Evolutionary conservation across 2,797 vertebrate species (phyloP).

Genomic region (Lepilemur ruficaudatus): DNA sequence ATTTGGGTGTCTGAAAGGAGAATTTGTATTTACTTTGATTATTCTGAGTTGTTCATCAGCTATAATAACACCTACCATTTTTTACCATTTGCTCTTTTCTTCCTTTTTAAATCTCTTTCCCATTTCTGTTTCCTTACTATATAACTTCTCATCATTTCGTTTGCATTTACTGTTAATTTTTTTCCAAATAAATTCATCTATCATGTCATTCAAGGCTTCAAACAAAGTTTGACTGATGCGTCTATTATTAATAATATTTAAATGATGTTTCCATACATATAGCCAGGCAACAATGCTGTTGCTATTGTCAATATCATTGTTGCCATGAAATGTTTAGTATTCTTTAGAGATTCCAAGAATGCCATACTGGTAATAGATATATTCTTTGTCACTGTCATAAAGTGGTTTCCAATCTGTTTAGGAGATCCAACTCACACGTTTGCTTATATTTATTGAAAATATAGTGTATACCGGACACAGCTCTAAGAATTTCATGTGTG

Average conservation of each 20-base stretch:
- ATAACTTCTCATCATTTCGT: not conserved
- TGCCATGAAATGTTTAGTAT: not conserved
- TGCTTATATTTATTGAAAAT: not conserved
- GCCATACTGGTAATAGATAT: not conserved
- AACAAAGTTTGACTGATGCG: not conserved
- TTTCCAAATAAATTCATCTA: not conserved
- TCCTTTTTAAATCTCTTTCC: not conserved
- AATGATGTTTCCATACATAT: not conserved
- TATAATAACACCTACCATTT: not conserved
- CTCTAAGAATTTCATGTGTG: not conserved
- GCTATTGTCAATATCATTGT: not conserved
- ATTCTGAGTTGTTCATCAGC: not conserved
- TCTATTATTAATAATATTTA: not conserved
- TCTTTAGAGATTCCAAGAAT: not conserved
- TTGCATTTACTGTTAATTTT: not conserved
- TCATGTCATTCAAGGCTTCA: not conserved
- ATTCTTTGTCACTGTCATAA: not conserved
- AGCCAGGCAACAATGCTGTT: not conserved
- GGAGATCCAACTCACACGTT: not conserved
- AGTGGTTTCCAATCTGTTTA: not conserved
- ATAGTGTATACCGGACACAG: not conserved
- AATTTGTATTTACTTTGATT: not conserved
- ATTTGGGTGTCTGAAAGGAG: not conserved
- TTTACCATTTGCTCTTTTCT: not conserved
- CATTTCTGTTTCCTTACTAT: not conserved